Conservation (phyloP, 2,113 vertebrate species). For the Tupaia tana region DNA sequence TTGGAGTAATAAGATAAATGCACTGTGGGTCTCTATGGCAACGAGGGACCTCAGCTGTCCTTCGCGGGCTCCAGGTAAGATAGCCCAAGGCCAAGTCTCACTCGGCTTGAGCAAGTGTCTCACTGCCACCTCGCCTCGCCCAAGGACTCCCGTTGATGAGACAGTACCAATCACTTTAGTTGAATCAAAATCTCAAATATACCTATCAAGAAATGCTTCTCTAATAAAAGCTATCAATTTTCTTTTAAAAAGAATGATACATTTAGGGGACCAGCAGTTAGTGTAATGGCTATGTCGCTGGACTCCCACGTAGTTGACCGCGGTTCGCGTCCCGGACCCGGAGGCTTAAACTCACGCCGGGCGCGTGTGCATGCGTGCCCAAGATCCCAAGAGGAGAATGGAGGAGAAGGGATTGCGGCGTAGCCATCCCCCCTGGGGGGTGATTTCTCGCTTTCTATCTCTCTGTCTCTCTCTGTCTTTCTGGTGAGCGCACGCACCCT, state of each 20-base stretch:
- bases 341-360: too few species aligned
- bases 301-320: too few species aligned
- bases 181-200: slow-evolving; percentile 37
- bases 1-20: slow-evolving; percentile 31
- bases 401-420: too few species aligned
- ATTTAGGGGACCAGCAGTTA: too few species aligned
- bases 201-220: slow-evolving; percentile 56
- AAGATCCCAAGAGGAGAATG: too few species aligned
- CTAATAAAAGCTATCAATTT: slow-evolving; percentile 57
- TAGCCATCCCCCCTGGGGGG: too few species aligned
- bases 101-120: slow-evolving; percentile 19
- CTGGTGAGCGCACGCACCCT: too few species aligned
- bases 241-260: slow-evolving; percentile 52
- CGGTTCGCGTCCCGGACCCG: too few species aligned
- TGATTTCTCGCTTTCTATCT: too few species aligned
- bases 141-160: slow-evolving; percentile 22
- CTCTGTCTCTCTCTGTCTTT: too few species aligned
- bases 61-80: background rate
- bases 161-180: slow-evolving; percentile 21
- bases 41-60: slow-evolving; percentile 56
- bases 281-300: too few species aligned
- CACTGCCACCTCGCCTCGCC: slow-evolving; percentile 14
- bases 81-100: slow-evolving; percentile 54
- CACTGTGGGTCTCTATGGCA: slow-evolving; percentile 63
- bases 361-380: too few species aligned